Percentiles rank a stretch among this genome's conserved stretches.
Conservation (phyloP, 2,113 vertebrate genomes). For the Ascaphus truei region DNA sequence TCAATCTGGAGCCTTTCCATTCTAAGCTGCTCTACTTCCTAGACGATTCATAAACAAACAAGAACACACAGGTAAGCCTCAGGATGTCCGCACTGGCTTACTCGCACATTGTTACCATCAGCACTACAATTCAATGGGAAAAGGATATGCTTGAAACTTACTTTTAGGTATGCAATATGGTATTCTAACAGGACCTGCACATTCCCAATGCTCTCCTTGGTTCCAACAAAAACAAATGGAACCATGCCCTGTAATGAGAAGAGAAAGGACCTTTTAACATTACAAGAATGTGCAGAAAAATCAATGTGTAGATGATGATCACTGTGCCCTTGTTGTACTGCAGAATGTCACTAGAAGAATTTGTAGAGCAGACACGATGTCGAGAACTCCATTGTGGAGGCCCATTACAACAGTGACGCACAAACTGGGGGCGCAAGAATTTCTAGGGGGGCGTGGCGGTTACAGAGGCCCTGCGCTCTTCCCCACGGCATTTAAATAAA, state of each 20-base stretch:
- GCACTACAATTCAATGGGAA: neutral
- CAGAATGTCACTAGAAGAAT: too few species aligned
- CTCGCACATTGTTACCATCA: neutral
- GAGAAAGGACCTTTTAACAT: neutral
- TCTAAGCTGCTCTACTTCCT: conserved; percentile 97
- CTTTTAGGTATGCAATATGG: conserved; percentile 94
- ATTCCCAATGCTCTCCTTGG: conserved; percentile 94
- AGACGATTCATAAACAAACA: conserved; percentile 13
- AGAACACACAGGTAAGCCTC: too few species aligned
- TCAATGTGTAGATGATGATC: too few species aligned
- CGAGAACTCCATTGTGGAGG: too few species aligned
- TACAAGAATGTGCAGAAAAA: too few species aligned
- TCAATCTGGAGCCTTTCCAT: conserved; percentile 96
- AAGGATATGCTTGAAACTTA: conserved; percentile 53
- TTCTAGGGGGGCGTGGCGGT: too few species aligned
- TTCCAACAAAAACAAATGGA: conserved; percentile 96
- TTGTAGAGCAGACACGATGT: neutral
- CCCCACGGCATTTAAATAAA: too few species aligned
- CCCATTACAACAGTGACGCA: too few species aligned
- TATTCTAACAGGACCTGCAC: conserved; percentile 94
- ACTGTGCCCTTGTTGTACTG: too few species aligned
- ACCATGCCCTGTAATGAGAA: conserved; percentile 86
- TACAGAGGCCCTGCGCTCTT: too few species aligned
- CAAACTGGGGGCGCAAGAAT: too few species aligned
- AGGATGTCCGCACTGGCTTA: too few species aligned